phyloP scores from a whole-genome alignment of 2,113 vertebrate species.

The Brachypodius melanocephalos region DNA sequence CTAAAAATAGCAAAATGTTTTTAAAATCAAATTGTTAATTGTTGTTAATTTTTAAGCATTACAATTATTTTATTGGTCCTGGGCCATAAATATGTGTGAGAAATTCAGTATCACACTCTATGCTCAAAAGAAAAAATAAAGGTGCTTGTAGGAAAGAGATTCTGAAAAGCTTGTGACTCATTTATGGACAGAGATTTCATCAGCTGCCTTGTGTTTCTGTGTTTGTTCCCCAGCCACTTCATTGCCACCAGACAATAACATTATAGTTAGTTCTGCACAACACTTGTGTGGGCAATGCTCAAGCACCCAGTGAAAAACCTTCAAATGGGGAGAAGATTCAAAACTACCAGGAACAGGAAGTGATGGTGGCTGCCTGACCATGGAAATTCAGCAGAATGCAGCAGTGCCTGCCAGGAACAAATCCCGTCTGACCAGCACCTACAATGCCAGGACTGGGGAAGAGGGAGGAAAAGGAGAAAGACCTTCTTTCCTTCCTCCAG shows the following conservation, averaged over 20 bases:
- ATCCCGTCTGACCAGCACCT: background rate
- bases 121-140: background rate
- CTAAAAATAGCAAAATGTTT: background rate
- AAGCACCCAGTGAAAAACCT: background rate
- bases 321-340: background rate
- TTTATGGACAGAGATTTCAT: background rate
- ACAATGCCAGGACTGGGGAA: fast-evolving
- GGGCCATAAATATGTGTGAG: background rate
- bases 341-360: background rate
- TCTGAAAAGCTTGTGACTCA: background rate
- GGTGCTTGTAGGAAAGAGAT: background rate
- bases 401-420: background rate
- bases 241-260: background rate
- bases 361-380: background rate
- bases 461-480: background rate
- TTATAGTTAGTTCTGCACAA: background rate
- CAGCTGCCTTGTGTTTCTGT: background rate
- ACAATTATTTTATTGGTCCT: background rate
- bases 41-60: background rate
- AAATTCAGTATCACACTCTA: background rate
- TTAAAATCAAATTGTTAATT: background rate
- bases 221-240: background rate
- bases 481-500: background rate
- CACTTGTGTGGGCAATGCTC: background rate
- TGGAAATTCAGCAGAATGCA: background rate